Conservation (phyloP, 2,888 invertebrate species). For the Drosophila formosana region DNA sequence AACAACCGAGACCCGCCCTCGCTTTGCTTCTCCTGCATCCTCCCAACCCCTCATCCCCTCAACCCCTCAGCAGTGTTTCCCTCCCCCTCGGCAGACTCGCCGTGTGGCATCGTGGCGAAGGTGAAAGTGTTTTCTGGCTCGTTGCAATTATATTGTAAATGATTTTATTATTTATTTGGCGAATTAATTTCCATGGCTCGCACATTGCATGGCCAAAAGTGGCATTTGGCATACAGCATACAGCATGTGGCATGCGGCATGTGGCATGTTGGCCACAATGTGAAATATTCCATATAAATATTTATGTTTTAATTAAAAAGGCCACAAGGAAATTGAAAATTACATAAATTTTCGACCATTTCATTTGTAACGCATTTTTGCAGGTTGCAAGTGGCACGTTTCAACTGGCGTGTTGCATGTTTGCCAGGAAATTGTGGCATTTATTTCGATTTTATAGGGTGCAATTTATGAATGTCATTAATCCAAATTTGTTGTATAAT, state of each 20-base stretch:
- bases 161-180: slow-evolving; percentile 80
- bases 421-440: slow-evolving; percentile 44
- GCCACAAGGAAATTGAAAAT: slow-evolving; percentile 76
- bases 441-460: slow-evolving; percentile 66
- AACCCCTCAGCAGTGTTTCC: background rate
- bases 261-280: slow-evolving; percentile 36
- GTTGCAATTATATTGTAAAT: slow-evolving; percentile 79
- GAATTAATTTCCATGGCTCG: slow-evolving; percentile 70
- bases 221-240: slow-evolving; percentile 1
- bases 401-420: background rate
- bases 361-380: slow-evolving; percentile 51
- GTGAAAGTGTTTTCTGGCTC: slow-evolving; percentile 71
- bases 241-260: slow-evolving; percentile 5
- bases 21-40: background rate
- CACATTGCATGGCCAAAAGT: slow-evolving; percentile 38
- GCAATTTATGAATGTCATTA: slow-evolving; percentile 68
- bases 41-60: background rate
- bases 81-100: background rate
- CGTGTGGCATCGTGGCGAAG: slow-evolving; percentile 61
- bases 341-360: slow-evolving; percentile 59
- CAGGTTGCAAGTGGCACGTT: background rate
- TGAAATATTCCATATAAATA: slow-evolving; percentile 77
- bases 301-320: slow-evolving; percentile 80
- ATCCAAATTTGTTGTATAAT: slow-evolving; percentile 58
- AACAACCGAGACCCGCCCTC: slow-evolving; percentile 51